Base-by-base conservation (phyloP, 35 echinoderm and acorn worm genomes). In the Stichopus chloronotus region DNA sequence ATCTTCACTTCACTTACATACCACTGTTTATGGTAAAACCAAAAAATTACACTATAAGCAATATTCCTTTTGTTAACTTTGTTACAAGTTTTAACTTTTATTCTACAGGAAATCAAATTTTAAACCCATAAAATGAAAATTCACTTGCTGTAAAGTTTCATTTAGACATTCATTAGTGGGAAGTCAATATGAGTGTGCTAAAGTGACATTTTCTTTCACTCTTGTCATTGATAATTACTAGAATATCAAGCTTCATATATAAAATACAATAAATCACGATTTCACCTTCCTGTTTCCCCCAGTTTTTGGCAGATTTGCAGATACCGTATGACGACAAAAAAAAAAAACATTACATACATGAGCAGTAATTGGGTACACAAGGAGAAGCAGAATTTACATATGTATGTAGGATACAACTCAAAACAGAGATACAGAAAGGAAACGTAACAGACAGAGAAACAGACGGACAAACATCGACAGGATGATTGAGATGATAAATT, bases 251-350 rank as follows among this genome's bases (percentile, higher is more conserved):
- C 69, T 74, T 74, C 69, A 74, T 74, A 74, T 74, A 74, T 74
- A 74, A 74, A 74, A 74, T 74, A 74, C 69, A 74, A 74, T 74
- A 74, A 74, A 19, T 74, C 69, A 74, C 69, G n/a, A 74, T 74
- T 72, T 72, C 68, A 72, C 68, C 68, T 12, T 63, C 9, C 60
- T 17, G 17, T 63, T 74, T 74, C 7, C 69, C 19, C 6, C 69
- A 16, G 13, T 19, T 19, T 74, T 72, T 74, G 20, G 69, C 69
- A 74, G 69, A 74, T 7, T 20, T n/a, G 17, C 19, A n/a, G 19
- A 74, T 20, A 74, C 13, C 69, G 17, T n/a, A 21, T 6, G 69
- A 74, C 69, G n/a, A 24, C 0, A 43, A 3, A 43, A 43, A 43
- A 43, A 43, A 43, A 43, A 43, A 74, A 24, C 4, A 6, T 74